These are phyloP conservation scores for Chrysolina haemoptera DNA, from an alignment of 2,888 invertebrate species.

Conservation along the genomic window DNA sequence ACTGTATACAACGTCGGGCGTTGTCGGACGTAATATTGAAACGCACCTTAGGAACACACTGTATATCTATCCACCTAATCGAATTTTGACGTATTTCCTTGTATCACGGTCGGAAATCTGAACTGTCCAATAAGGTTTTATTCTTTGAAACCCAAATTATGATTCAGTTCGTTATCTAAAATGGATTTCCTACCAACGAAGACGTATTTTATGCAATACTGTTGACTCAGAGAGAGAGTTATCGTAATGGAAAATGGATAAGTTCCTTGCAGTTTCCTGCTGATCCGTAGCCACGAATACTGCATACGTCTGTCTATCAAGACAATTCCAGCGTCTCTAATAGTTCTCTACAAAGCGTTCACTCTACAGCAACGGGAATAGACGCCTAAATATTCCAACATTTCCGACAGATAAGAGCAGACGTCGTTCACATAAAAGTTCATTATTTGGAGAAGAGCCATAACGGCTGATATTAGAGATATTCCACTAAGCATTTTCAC, in stretches of 20 bases:
- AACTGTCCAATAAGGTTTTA: background rate
- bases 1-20: too few relatives aligned
- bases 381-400: constrained; percentile 7
- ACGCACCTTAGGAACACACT: too few relatives aligned
- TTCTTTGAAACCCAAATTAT: background rate
- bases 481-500: background rate
- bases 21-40: too few relatives aligned
- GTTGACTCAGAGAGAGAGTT: background rate
- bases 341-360: constrained; percentile 11
- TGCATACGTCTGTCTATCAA: constrained; percentile 12
- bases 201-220: background rate
- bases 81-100: too few relatives aligned
- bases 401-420: constrained; percentile 17
- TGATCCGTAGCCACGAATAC: constrained; percentile 6
- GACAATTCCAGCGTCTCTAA: constrained; percentile 12
- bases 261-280: constrained; percentile 9
- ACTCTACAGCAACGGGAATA: background rate
- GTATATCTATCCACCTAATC: too few relatives aligned
- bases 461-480: background rate
- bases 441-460: constrained; percentile 11
- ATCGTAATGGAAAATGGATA: constrained; percentile 5
- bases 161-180: constrained; percentile 1
- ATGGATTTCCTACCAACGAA: background rate
- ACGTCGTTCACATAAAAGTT: constrained; percentile 13
- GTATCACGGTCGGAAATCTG: background rate